Evolutionary conservation across 2,888 invertebrate species (phyloP), one percentile per base, ranked within the genome.

Genomic region (Polymixis flavicincta): DNA sequence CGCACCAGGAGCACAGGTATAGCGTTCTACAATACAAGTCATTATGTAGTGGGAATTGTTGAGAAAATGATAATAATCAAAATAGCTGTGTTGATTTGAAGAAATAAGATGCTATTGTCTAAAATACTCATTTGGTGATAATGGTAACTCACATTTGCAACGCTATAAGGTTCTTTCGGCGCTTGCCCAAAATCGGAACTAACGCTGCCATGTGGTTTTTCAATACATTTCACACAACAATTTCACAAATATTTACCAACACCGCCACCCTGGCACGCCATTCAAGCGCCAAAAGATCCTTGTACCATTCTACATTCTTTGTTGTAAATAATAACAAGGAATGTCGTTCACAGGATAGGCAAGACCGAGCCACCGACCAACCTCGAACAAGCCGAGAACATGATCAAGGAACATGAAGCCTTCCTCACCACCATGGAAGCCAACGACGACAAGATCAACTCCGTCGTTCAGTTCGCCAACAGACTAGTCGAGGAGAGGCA

Each of bases 381-480:
- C 92, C 97, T 99, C 88, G 99, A 99, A 94, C 99, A 99, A 93
- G 99, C 99, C 48, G 99, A 99, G 94, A 99, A 99, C 93, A 97
- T 98, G 92, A 98, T 99, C 92, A 99, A 99, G 95, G 98, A 99
- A 66, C 99, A 99, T 95, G 99, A 99, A 94, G 99, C 99, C 0
- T 99, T 99, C 97, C 98, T 99, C 90, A 99, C 99, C 1, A 99
- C 99, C 8, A 99, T 99, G 99, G 99, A 99, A 94, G 99, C 99
- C 22, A 99, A 99, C 95, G 99, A 99, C 93, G 99, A 99, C 93
- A 99, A 99, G 96, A 99, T 99, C 92, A 99, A 99, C 93, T 98
- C 98, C 0, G 98, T 99, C 61, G 98, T 99, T 0, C 98, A 99
- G 93, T 99, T 99, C 93, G 99, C 99, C 80, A 98, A 98, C 90